Evolutionary conservation across 2,888 invertebrate species (phyloP), one percentile per base, ranked within the genome.

Genomic region (Stenichneumon culpator): DNA sequence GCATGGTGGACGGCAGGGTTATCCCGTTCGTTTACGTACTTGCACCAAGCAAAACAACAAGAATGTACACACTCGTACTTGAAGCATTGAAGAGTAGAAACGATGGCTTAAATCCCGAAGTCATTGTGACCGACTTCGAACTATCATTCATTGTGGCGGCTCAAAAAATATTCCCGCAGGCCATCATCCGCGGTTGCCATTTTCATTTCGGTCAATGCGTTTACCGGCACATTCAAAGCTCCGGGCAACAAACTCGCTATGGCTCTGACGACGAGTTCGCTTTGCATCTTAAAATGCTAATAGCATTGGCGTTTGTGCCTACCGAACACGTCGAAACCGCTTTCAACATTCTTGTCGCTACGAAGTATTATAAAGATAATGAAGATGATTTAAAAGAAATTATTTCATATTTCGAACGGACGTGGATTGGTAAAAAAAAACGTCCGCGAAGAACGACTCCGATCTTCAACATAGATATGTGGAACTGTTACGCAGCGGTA

Each of bases 21-120:
- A 25, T 86, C 28, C 85, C 85, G 7, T 65, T 86, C 9, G 77
- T 82, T 25, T 82, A 79, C 57, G 19, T 69, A 36, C 32, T 78
- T 0, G 25, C 69, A 5, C 67, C 78, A 1, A 54, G 25, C 25
- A 68, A 68, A 39, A 16, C 68, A n/a, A 28, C 16, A 6, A 28
- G 32, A 7, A 39, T 68, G 36, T 70, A 70, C 54, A 54, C 14
- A 70, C 11, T 4, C 2, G 16, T 70, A 69, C 19, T 69, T 7
- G 22, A 70, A 6, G n/a, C 25, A 36, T 36, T 36, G 7, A 36
- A 36, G 36, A 36, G 36, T 36, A 7, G 36, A 36, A 36, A 36
- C 7, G 36, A 36, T 6, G 36, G 6, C 36, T 36, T 36, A 36
- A 36, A 36, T 36, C 36, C 36, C 0, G 36, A 36, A 36, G 36